Base-by-base conservation (phyloP, 1,140 invertebrate genomes). In the Leptinotarsa texana region DNA sequence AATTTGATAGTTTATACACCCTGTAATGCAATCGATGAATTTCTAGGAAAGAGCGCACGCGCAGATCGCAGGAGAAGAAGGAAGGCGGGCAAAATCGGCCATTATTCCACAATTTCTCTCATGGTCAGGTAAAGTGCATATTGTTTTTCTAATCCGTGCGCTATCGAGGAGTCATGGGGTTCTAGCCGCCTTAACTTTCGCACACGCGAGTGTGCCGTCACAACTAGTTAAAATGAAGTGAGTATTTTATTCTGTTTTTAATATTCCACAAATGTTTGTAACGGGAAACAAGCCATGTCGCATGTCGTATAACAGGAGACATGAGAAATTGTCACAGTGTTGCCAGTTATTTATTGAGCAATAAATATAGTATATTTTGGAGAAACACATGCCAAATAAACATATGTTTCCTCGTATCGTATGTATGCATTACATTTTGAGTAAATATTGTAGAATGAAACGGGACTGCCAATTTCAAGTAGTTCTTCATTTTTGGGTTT, bases 141-240 rank as follows among this genome's bases (percentile, higher is more conserved):
- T 76, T 77, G 63, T 62, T 68, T 77, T 75, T 79, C 74, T 75
- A 51, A 71, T 27, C 47, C 42, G 63, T 72, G 73, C 65, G 51
- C 68, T 18, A 57, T 69, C 70, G 74, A 67, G 70, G 13, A 24
- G 74, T 51, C 49, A 82, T 82, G 81, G 75, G 78, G 73, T 78
- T 75, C 74, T 82, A 82, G 81, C 75, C 61, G 69, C 69, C 15
- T 48, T 76, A 67, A 49, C 62, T 76, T 74, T 78, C 76, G 81
- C 82, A 83, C 82, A 83, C 82, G 76, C 75, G 80, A 79, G 82
- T 83, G 82, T 83, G 82, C 82, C 77, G 72, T 49, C 61, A 77
- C 74, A 77, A 62, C 71, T 72, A 77, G 72, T 73, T 78, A 75
- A 77, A 63, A 83, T 83, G 82, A 68, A 69, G 82, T 83, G 79